These are phyloP conservation scores for Drosophila tropicalis DNA, from an alignment of 1,140 invertebrate species.

Conservation along the genomic window DNA sequence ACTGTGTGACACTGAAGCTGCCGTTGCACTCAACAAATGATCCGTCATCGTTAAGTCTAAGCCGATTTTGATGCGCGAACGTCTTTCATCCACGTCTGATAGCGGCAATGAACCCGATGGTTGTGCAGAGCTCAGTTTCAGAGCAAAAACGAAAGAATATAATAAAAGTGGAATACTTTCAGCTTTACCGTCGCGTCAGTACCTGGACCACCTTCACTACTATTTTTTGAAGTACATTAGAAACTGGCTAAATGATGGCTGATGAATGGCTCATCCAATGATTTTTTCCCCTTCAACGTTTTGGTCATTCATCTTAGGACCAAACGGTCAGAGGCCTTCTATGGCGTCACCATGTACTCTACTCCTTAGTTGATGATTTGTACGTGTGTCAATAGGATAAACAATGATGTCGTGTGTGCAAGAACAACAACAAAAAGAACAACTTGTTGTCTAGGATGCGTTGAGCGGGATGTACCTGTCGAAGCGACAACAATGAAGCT, in stretches of 20 bases:
- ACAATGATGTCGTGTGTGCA: slow-evolving; percentile 15
- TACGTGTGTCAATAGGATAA: slow-evolving; percentile 69
- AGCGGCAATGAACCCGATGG: slow-evolving; percentile 27
- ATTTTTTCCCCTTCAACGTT: slow-evolving; percentile 19
- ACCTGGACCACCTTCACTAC: slow-evolving; percentile 24
- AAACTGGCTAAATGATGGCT: slow-evolving; percentile 25
- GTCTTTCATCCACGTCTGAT: slow-evolving; percentile 36
- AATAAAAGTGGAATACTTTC: slow-evolving; percentile 22
- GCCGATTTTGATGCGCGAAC: slow-evolving; percentile 23
- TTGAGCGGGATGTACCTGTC: slow-evolving; percentile 45
- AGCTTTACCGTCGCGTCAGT: slow-evolving; percentile 13
- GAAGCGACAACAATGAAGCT: slow-evolving; percentile 27
- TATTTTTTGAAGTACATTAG: slow-evolving; percentile 40
- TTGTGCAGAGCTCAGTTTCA: slow-evolving; percentile 24
- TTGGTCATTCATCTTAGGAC: slow-evolving; percentile 54
- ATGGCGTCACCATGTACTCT: slow-evolving; percentile 34
- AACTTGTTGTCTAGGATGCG: slow-evolving; percentile 55
- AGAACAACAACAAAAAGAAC: background rate
- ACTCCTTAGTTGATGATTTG: slow-evolving; percentile 44
- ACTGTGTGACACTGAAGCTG: slow-evolving; percentile 34
- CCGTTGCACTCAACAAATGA: slow-evolving; percentile 64
- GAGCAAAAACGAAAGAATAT: background rate
- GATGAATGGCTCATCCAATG: slow-evolving; percentile 49
- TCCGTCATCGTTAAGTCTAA: slow-evolving; percentile 75
- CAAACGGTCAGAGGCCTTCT: slow-evolving; percentile 30